A percentile compares a stretch with the other conserved stretches of the same genome.
Evolutionary conservation across 1,140 invertebrate genomes (phyloP).

Genomic region (Apis mellifera): Amel_HAv3.1 CM009942.2:9579501-9580000

Average conservation of each 20-base stretch:
- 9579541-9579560: background rate
- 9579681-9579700: constrained; percentile 41
- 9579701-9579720: constrained; percentile 3
- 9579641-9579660: constrained; percentile 47
- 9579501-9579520: constrained; percentile 75
- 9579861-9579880: too few species aligned
- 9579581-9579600: constrained; percentile 37
- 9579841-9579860: too few species aligned
- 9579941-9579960: constrained; percentile 23
- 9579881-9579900: background rate
- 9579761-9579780: too few species aligned
- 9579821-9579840: too few species aligned
- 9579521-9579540: constrained; percentile 61
- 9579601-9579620: constrained; percentile 18
- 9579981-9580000: constrained; percentile 49
- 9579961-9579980: constrained; percentile 32
- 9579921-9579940: background rate
- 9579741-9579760: background rate
- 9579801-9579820: too few species aligned
- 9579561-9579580: background rate
- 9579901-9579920: background rate
- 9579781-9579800: too few species aligned
- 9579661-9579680: constrained; percentile 28
- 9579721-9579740: too few species aligned
- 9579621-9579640: constrained; percentile 26